Base-by-base conservation (phyloP, 92 coral and sea anemone genomes). In the Metridium senile region DNA sequence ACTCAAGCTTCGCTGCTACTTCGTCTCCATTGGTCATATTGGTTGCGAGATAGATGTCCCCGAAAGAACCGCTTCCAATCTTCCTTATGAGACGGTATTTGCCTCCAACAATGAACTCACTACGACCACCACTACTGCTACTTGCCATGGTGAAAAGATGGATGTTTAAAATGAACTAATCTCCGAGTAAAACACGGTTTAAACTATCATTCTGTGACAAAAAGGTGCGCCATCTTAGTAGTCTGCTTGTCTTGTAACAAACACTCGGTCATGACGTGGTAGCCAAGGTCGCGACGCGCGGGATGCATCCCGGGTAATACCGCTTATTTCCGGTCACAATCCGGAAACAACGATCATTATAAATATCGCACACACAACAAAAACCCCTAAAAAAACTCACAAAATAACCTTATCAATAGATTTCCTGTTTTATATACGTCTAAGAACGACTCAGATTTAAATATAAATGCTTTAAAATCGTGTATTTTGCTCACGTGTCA, bases 51-150 rank as follows among this genome's bases (percentile, higher is more conserved):
- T 96, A 96, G 54, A 96, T 96, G 67, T 96, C 99, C 66, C 99
- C 99, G 31, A 96, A 95, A 66, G 99, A 96, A 85, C 99, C 99
- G 90, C 99, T 93, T 66, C 99, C 99, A 68, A 96, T 96, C 83
- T 96, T 96, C 29, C 97, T 94, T 21, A 96, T 82, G 30, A 96
- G 92, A 74, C 98, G 99, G 58, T 93, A 96, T 81, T 96, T 96
- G 1, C 94, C 94, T 11, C 90, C 94, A 74, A 96, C 93, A 79
- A 89, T 84, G 66, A 96, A 96, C 74, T 96, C 99, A 69, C 70
- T 75, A 22, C 97, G 85, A 69, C 88, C 45, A 20, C 84, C 76
- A 80, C 89, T 76, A 21, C 97, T 91, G 68, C 95, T 84, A 68
- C 99, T 86, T 58, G 92, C 94, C 93, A 93, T 93, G 66, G 72